Conservation (phyloP, 2,888 invertebrate species). For the Callinectes sapidus region DNA sequence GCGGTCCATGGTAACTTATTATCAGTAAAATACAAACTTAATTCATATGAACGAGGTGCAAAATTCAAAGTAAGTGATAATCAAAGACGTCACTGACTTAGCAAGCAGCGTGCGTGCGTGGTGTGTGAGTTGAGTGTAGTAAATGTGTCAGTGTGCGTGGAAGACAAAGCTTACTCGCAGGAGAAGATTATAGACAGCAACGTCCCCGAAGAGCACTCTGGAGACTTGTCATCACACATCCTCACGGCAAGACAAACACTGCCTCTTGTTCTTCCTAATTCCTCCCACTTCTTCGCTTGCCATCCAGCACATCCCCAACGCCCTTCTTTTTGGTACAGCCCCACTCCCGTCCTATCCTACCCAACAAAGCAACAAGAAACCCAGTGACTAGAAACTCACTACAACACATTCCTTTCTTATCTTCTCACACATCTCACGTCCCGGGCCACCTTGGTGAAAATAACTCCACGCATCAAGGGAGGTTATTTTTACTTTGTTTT, state of each 20-base stretch:
- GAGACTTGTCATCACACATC: not conserved
- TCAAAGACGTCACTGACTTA: too few species aligned
- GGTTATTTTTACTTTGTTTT: not conserved
- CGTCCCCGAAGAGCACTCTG: not conserved
- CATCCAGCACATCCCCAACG: not conserved
- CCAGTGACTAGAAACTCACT: not conserved
- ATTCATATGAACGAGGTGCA: too few species aligned
- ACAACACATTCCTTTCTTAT: not conserved
- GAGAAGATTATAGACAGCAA: not conserved
- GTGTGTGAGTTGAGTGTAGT: too few species aligned
- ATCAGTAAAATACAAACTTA: too few species aligned
- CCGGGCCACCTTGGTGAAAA: not conserved
- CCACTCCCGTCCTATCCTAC: not conserved
- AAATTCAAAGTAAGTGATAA: too few species aligned
- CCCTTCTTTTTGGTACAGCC: not conserved
- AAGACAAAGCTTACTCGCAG: not conserved
- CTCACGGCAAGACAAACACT: not conserved
- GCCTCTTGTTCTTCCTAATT: not conserved
- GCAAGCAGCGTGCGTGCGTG: not conserved
- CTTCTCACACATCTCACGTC: not conserved
- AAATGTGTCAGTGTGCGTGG: not conserved
- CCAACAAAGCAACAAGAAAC: not conserved
- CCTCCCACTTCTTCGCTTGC: not conserved
- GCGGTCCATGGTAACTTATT: too few species aligned
- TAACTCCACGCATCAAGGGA: not conserved